Evolutionary conservation across 2,113 vertebrate genomes (phyloP).

Genomic region (Dromaius novaehollandiae): DNA sequence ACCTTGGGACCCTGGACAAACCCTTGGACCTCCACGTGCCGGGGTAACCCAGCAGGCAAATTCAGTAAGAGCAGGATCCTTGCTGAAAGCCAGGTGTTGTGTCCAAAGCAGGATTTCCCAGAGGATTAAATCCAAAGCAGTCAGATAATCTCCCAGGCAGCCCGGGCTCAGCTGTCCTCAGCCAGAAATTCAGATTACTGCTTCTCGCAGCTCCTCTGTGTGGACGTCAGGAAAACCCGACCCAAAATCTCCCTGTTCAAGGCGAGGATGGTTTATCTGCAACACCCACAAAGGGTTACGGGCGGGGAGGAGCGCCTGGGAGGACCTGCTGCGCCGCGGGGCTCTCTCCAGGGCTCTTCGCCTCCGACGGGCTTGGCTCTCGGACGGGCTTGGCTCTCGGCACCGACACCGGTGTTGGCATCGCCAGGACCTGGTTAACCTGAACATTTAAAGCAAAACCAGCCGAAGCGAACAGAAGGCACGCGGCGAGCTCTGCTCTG

Average conservation of each 20-base stretch:
- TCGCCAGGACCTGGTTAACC: background rate
- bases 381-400: too few species aligned
- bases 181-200: background rate
- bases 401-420: background rate
- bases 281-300: background rate
- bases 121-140: conserved; percentile 15
- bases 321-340: conserved; percentile 41
- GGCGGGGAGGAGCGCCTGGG: background rate
- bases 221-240: background rate
- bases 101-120: background rate
- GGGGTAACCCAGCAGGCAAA: background rate
- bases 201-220: background rate
- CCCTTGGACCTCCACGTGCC: background rate
- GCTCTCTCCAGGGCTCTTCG: background rate
- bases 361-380: conserved; percentile 30
- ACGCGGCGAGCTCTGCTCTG: background rate
- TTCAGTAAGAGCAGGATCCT: background rate
- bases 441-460: conserved; percentile 2
- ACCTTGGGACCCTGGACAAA: background rate
- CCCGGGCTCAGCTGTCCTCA: background rate
- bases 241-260: background rate
- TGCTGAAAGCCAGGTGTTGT: background rate
- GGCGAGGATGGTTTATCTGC: background rate
- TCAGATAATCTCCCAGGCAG: background rate
- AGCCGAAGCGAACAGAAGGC: background rate